Base-by-base conservation (phyloP, 2,888 invertebrate species). In the Crepidodera aurea region DNA sequence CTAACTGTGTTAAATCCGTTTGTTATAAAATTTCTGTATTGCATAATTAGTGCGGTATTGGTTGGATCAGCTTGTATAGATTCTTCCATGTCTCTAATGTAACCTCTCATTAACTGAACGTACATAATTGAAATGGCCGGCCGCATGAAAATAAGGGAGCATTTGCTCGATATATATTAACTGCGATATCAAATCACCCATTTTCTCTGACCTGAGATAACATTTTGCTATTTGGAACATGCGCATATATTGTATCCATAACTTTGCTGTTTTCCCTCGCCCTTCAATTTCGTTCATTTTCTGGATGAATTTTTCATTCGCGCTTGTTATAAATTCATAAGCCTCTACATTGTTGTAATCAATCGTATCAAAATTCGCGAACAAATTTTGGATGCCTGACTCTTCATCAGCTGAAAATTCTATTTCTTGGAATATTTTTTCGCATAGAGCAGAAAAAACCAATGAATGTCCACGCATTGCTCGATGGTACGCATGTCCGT, bases 241-340 rank as follows among this genome's bases (percentile, higher is more conserved):
- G 5, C n/a, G 34, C 34, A 34, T 34, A n/a, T 34, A 34, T 16
- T 53, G 25, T 16, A 54, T 39, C 37, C 40, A 54, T n/a, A 39
- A 54, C 39, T 27, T 39, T 5, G 54, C 27, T 1, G 37, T 54
- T 39, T 34, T 54, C 10, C 37, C 37, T 16, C 32, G 1, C 1
- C 13, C 29, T 56, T 39, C 6, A n/a, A n/a, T n/a, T n/a, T n/a
- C n/a, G n/a, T n/a, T n/a, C 13, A 46, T 46, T 44, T 44, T 44
- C 1, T 25, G 46, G 10, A 46, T 12, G 13, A 22, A 46, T 25
- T 3, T 46, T 3, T 46, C 25, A 25, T 46, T 46, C n/a, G 25
- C 46, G 25, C 6, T 1, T 25, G 12, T 46, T 2, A 25, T 46
- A n/a, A 25, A 1, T 46, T 46, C 1, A 8, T 4, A 1, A 46